Percentiles rank a stretch among this genome's conserved stretches.
phyloP scores from a whole-genome alignment of 1,140 invertebrate genomes.

The Papilio aristodemus region DNA sequence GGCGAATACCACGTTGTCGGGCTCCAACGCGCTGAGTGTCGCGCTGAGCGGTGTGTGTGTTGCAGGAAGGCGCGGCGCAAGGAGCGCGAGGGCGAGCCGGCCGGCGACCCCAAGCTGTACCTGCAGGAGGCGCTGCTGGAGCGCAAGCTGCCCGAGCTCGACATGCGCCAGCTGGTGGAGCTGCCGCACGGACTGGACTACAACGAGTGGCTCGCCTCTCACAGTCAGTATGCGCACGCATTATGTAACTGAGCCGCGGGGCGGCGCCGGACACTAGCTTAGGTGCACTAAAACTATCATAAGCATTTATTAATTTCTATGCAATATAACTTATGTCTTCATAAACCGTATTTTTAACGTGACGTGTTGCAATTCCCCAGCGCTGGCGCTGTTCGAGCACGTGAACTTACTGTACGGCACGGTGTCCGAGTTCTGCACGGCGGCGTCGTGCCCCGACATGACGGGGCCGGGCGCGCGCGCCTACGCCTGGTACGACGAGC shows the following conservation, averaged over 20 bases:
- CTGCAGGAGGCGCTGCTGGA: slow-evolving; percentile 96
- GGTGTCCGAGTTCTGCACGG: slow-evolving; percentile 98
- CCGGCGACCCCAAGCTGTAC: slow-evolving; percentile 96
- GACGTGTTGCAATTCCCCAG: slow-evolving; percentile 79
- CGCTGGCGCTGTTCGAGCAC: slow-evolving; percentile 98
- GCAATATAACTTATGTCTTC: no score
- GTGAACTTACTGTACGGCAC: slow-evolving; percentile 98
- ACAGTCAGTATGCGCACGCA: slow-evolving; percentile 87
- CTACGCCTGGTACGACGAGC: slow-evolving; percentile 99
- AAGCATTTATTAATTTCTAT: no score
- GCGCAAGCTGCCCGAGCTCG: slow-evolving; percentile 94
- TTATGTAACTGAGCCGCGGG: no score
- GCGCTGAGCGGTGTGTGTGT: slow-evolving; percentile 37
- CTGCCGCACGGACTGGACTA: slow-evolving; percentile 96
- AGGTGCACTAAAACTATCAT: no score
- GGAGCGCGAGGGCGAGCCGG: slow-evolving; percentile 93
- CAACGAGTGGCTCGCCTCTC: slow-evolving; percentile 99
- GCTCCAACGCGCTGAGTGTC: no score
- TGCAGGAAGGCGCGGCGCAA: slow-evolving; percentile 97
- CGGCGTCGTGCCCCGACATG: slow-evolving; percentile 96
- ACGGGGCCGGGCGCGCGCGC: slow-evolving; percentile 95
- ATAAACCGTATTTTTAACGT: not conserved
- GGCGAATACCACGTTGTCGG: no score
- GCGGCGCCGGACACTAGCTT: no score
- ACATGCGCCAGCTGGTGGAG: slow-evolving; percentile 95